Evolutionary conservation across 1,140 invertebrate genomes (phyloP).

Genomic region (Araneus ventricosus): DNA sequence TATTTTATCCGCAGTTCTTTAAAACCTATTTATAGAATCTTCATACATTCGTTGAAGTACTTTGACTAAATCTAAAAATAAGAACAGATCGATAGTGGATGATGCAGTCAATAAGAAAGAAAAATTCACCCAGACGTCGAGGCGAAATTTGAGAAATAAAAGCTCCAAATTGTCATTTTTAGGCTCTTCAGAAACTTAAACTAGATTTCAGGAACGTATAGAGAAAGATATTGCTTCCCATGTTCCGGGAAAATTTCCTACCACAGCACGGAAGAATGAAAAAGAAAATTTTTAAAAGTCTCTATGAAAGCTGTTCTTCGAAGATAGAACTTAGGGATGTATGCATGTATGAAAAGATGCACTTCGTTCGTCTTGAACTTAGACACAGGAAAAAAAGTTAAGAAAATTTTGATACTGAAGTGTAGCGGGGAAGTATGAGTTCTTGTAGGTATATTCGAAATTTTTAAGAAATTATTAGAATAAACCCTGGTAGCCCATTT

Average conservation of each 20-base stretch:
- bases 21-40: too few species aligned
- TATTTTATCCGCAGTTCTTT: too few species aligned
- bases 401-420: not conserved
- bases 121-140: not conserved
- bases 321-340: not conserved
- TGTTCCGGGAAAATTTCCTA: not conserved
- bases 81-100: not conserved
- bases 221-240: not conserved
- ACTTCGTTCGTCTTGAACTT: not conserved
- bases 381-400: not conserved
- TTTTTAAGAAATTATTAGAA: too few species aligned
- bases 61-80: not conserved
- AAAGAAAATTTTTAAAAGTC: not conserved
- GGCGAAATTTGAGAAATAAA: conserved; percentile 8
- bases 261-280: not conserved
- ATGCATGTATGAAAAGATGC: not conserved
- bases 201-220: not conserved
- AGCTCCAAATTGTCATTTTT: conserved; percentile 26
- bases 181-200: conserved; percentile 12
- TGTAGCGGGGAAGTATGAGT: too few species aligned
- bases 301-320: not conserved
- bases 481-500: too few species aligned
- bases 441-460: too few species aligned
- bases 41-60: not conserved
- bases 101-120: not conserved